Conservation (phyloP, 1,140 invertebrate species). For the Archivesica marissinica region DNA sequence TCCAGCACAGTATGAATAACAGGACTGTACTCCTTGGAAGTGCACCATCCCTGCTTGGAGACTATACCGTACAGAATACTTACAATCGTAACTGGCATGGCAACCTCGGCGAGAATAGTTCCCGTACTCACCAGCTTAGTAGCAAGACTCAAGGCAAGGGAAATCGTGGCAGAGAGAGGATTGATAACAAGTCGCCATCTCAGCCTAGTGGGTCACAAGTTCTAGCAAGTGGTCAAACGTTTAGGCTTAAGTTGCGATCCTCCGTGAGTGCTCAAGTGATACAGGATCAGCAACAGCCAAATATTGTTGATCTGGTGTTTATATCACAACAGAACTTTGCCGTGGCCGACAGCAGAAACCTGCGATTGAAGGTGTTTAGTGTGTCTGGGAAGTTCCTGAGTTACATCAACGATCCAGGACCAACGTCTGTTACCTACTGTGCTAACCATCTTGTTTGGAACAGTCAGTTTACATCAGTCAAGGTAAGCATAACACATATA, state of each 20-base stretch:
- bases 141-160: background rate
- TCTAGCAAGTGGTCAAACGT: background rate
- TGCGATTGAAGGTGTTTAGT: slow-evolving; percentile 18
- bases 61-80: background rate
- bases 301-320: background rate
- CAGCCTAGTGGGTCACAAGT: background rate
- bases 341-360: slow-evolving; percentile 23
- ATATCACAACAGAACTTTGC: background rate
- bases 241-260: background rate
- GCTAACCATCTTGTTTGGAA: slow-evolving; percentile 20
- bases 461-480: slow-evolving; percentile 35
- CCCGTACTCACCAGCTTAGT: background rate
- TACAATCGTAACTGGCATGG: background rate
- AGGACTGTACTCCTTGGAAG: too few species aligned
- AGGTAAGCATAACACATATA: slow-evolving; percentile 16
- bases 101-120: too few species aligned
- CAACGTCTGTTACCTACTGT: slow-evolving; percentile 45
- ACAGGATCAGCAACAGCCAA: background rate
- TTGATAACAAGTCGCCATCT: background rate
- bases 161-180: background rate
- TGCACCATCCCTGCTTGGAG: background rate
- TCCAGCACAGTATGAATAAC: background rate
- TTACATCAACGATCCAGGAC: slow-evolving; percentile 25
- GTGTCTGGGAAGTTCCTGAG: background rate
- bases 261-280: background rate